Percentiles rank a stretch among this genome's conserved stretches.
phyloP scores from a whole-genome alignment of 2,113 vertebrate genomes.

The Herpetotheres cachinnans region DNA sequence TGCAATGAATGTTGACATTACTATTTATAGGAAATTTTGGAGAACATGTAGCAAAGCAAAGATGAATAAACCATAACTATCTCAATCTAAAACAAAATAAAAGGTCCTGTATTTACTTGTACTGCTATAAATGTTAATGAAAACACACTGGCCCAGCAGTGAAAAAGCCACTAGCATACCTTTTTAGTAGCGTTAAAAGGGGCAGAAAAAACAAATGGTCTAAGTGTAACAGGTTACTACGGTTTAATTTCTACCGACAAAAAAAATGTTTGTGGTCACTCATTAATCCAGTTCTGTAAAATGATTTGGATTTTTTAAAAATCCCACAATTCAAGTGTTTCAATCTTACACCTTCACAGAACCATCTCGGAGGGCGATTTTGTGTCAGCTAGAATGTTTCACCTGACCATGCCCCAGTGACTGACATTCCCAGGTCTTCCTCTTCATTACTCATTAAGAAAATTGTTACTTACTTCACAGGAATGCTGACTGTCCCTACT shows the following conservation, averaged over 20 bases:
- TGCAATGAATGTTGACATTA: not conserved
- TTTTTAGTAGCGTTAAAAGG: not conserved
- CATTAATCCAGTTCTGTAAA: not conserved
- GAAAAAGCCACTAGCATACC: not conserved
- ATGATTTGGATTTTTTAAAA: not conserved
- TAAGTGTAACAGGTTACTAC: not conserved
- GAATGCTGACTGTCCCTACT: conserved; percentile 72
- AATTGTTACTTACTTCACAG: conserved; percentile 65
- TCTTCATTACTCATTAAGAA: not conserved
- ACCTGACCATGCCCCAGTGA: not conserved
- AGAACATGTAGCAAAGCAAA: not conserved
- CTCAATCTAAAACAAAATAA: not conserved
- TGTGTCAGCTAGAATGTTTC: not conserved
- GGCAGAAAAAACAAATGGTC: not conserved
- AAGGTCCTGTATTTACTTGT: not conserved
- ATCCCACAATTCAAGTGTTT: not conserved
- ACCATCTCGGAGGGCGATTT: not conserved
- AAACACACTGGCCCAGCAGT: not conserved
- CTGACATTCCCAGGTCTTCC: not conserved
- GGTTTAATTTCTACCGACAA: not conserved
- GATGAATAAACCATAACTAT: not conserved
- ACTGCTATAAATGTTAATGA: not conserved
- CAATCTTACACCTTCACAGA: not conserved
- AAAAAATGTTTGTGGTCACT: not conserved
- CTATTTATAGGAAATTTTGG: not conserved